These are phyloP conservation scores for Prionace glauca DNA, from an alignment of 2,797 vertebrate species.

Conservation along the genomic window DNA sequence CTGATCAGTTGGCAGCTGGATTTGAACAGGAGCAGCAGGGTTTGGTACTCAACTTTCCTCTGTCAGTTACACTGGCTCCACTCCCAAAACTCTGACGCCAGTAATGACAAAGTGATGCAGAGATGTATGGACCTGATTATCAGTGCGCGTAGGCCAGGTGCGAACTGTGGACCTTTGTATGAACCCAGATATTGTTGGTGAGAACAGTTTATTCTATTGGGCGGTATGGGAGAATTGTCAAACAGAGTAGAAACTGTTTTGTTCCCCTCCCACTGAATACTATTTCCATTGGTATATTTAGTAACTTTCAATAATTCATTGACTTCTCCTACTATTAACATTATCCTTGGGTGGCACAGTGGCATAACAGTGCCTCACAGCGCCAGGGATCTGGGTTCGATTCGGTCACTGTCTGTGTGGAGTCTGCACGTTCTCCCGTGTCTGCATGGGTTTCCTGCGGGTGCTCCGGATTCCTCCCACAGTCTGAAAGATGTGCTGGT, in stretches of 20 bases:
- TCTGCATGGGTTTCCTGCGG: too few species aligned
- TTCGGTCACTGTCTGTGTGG: too few species aligned
- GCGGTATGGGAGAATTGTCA: neutral
- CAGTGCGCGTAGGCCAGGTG: neutral
- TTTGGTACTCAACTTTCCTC: neutral
- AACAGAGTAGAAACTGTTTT: neutral
- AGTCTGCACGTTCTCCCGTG: too few species aligned
- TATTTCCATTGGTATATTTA: neutral
- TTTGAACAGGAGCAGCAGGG: neutral
- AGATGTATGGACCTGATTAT: neutral
- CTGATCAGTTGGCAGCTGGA: neutral
- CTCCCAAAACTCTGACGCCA: neutral
- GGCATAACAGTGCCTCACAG: too few species aligned
- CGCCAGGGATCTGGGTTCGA: too few species aligned
- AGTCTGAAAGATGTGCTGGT: too few species aligned
- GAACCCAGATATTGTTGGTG: neutral
- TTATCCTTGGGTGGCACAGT: neutral
- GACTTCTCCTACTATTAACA: neutral
- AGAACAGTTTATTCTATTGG: neutral
- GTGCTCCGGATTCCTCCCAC: too few species aligned
- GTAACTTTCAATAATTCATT: neutral
- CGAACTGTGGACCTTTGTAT: neutral
- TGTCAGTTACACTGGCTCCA: neutral
- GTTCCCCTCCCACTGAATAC: neutral
- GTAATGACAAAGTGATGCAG: neutral